Percentiles rank a stretch among this genome's conserved stretches.
Conservation (phyloP, 2,113 vertebrate species). For the Circaetus gallicus region DNA sequence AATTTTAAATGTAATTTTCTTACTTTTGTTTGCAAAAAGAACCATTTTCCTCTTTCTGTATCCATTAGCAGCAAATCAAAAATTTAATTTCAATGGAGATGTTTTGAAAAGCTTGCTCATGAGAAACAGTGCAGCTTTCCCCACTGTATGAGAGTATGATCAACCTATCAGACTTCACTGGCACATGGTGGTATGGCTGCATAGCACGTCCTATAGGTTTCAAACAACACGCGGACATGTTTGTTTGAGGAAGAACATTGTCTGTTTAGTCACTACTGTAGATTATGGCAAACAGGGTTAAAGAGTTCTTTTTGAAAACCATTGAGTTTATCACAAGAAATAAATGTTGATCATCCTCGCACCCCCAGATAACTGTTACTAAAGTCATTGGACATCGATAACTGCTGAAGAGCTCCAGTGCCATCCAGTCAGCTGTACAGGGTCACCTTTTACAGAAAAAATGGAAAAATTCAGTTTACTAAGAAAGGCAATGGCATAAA, state of each 20-base stretch:
- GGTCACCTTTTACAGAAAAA: not conserved
- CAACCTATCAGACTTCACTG: not conserved
- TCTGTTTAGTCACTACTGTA: not conserved
- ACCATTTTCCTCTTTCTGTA: not conserved
- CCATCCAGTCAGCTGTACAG: not conserved
- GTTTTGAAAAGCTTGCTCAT: not conserved
- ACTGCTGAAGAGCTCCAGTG: not conserved
- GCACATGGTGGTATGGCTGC: not conserved
- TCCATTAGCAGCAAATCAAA: not conserved
- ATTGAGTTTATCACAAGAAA: not conserved
- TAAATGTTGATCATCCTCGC: not conserved
- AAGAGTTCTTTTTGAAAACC: not conserved
- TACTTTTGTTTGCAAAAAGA: not conserved
- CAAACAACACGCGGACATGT: not conserved
- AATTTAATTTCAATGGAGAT: not conserved
- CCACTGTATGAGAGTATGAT: not conserved
- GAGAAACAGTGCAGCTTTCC: not conserved
- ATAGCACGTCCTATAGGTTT: not conserved
- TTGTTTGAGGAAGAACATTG: not conserved
- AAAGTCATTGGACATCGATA: fast-evolving
- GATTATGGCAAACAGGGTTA: not conserved
- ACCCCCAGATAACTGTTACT: not conserved
- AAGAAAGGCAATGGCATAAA: not conserved
- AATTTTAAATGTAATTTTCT: constrained; percentile 3
- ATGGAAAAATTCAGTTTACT: not conserved